Evolutionary conservation across 2,113 vertebrate species (phyloP).

Genomic region (Rhinoderma darwinii): DNA sequence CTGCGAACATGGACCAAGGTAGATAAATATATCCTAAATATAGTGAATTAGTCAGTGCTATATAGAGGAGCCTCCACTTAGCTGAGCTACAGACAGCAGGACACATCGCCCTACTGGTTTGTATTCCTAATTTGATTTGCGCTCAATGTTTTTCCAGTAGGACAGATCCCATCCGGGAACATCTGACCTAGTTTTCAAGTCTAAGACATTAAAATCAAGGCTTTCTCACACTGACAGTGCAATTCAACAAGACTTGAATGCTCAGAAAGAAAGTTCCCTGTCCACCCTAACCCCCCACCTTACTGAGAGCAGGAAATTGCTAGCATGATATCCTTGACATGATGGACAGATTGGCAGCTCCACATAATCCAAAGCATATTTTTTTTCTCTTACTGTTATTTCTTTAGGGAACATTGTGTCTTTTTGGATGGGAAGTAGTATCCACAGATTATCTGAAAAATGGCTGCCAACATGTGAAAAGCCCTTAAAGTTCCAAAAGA

Average conservation of each 20-base stretch:
- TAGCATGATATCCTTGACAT: constrained; percentile 49
- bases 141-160: background rate
- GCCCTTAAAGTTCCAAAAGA: constrained; percentile 25
- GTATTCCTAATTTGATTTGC: background rate
- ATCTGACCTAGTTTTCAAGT: constrained; percentile 33
- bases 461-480: constrained; percentile 47
- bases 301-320: constrained; percentile 52
- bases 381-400: constrained; percentile 56
- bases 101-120: background rate
- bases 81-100: no score
- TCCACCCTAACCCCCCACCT: background rate
- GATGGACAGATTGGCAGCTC: constrained; percentile 58
- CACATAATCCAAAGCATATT: constrained; percentile 55
- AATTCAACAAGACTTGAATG: constrained; percentile 20
- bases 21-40: no score
- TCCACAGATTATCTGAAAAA: constrained; percentile 54
- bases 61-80: no score
- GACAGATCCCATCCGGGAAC: background rate
- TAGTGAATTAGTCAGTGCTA: no score
- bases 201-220: background rate
- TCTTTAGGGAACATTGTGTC: constrained; percentile 60
- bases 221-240: constrained; percentile 5
- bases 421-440: constrained; percentile 52
- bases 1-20: no score
- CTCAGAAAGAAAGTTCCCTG: background rate